A percentile compares a stretch with the other conserved stretches of the same genome.
Conservation (phyloP, 2,888 invertebrate species). For the Ophion obscuratus region DNA sequence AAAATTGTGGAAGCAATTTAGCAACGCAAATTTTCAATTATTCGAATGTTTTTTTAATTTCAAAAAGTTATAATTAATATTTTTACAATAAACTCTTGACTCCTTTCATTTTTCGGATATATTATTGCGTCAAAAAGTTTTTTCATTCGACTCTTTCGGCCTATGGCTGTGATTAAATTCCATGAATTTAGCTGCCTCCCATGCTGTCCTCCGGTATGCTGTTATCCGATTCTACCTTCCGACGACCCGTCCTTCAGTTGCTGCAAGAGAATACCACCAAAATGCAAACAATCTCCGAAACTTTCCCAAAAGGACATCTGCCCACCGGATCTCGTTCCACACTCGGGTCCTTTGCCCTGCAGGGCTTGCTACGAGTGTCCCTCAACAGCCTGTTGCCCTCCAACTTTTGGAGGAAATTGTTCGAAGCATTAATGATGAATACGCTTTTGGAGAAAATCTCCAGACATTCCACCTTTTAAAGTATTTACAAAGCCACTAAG, state of each 20-base stretch:
- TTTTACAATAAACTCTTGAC: too few relatives aligned
- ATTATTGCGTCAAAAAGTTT: too few relatives aligned
- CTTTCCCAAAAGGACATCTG: slow-evolving; percentile 45
- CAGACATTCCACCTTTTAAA: not conserved
- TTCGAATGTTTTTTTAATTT: too few relatives aligned
- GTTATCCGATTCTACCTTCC: slow-evolving; percentile 61
- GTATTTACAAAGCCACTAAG: not conserved
- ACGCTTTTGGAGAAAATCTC: not conserved
- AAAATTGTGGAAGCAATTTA: too few relatives aligned
- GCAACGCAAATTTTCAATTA: too few relatives aligned
- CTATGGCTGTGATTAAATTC: not conserved
- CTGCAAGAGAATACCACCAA: slow-evolving; percentile 45
- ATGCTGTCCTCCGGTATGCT: slow-evolving; percentile 63
- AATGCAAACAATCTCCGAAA: slow-evolving; percentile 41
- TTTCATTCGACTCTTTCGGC: too few relatives aligned
- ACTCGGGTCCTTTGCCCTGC: slow-evolving; percentile 66
- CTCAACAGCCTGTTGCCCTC: slow-evolving; percentile 53
- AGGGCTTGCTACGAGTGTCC: slow-evolving; percentile 60
- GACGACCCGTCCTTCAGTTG: slow-evolving; percentile 58
- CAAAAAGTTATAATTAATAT: too few relatives aligned
- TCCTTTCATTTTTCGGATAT: too few relatives aligned
- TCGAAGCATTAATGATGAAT: slow-evolving; percentile 8
- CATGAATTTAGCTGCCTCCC: slow-evolving; percentile 58
- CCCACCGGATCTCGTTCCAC: slow-evolving; percentile 59
- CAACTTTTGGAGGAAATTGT: slow-evolving; percentile 44